phyloP scores from a whole-genome alignment of 2,888 invertebrate species.

The Agelastica alni region DNA sequence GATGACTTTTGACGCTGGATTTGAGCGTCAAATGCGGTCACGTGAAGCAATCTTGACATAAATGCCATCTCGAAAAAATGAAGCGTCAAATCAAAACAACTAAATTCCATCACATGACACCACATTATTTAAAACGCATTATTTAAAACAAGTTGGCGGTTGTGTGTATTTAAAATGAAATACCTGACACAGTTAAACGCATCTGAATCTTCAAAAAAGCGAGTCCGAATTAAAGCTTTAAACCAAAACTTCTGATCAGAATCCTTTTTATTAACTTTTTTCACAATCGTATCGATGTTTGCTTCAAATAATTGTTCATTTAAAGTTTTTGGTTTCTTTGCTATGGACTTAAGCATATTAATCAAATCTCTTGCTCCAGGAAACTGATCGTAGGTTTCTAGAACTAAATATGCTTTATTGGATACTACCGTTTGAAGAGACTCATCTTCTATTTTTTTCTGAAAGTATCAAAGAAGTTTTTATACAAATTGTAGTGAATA shows the following conservation, averaged over 20 bases:
- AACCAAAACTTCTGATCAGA: conserved; percentile 50
- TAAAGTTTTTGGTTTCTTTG: conserved; percentile 50
- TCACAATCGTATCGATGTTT: conserved; percentile 45
- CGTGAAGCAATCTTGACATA: too few species aligned
- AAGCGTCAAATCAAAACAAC: too few species aligned
- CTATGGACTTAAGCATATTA: conserved; percentile 45
- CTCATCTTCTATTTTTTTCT: conserved; percentile 44
- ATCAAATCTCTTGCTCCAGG: conserved; percentile 45
- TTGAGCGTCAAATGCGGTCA: too few species aligned
- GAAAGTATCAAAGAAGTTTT: conserved; percentile 15
- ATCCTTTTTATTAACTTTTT: conserved; percentile 45
- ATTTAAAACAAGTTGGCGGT: too few species aligned
- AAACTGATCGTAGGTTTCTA: conserved; percentile 47
- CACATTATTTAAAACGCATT: too few species aligned
- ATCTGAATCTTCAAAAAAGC: conserved; percentile 43
- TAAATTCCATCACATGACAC: too few species aligned
- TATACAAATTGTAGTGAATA: too few species aligned
- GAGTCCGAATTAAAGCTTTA: conserved; percentile 45
- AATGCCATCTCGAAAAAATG: too few species aligned
- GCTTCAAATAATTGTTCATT: conserved; percentile 47
- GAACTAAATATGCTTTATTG: conserved; percentile 46
- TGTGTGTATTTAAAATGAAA: conserved; percentile 4
- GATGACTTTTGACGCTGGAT: too few species aligned
- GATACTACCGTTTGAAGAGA: conserved; percentile 47
- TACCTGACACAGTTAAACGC: conserved; percentile 42